phyloP scores from a whole-genome alignment of 2,888 invertebrate genomes.

The Papilio protenor region DNA sequence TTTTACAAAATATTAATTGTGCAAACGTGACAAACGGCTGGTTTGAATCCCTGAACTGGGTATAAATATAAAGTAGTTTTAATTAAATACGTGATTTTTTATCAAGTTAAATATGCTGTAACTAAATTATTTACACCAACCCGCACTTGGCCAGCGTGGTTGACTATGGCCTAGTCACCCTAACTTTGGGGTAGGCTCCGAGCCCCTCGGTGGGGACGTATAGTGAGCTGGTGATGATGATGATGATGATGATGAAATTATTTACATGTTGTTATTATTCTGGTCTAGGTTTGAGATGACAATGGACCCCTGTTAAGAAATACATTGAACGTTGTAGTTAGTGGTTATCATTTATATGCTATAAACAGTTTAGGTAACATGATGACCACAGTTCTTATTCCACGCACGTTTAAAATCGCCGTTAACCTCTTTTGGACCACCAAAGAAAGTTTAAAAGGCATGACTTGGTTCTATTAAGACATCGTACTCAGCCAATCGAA shows the following conservation, averaged over 20 bases:
- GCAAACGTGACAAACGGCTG: background rate
- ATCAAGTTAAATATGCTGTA: background rate
- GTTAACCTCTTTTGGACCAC: slow-evolving; percentile 77
- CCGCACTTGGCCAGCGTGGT: no score
- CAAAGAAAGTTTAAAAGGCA: slow-evolving; percentile 75
- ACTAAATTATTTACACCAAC: background rate
- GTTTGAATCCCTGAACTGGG: background rate
- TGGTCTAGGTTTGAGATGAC: background rate
- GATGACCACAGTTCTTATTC: slow-evolving; percentile 64
- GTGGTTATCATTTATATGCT: slow-evolving; percentile 63
- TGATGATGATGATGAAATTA: no score
- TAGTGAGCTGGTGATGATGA: no score
- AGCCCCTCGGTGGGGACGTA: no score
- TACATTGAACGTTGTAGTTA: background rate
- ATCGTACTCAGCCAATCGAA: slow-evolving; percentile 28
- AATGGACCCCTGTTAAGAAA: slow-evolving; percentile 19
- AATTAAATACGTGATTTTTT: background rate
- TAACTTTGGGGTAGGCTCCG: no score
- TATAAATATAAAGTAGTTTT: background rate
- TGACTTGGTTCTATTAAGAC: slow-evolving; percentile 50
- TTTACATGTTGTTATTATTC: slow-evolving; percentile 6
- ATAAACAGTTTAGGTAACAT: slow-evolving; percentile 54
- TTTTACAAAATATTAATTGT: background rate
- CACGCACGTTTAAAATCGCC: slow-evolving; percentile 69
- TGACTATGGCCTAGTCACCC: no score